phyloP scores from a whole-genome alignment of 2,113 vertebrate genomes.

The Eptesicus fuscus region DNA sequence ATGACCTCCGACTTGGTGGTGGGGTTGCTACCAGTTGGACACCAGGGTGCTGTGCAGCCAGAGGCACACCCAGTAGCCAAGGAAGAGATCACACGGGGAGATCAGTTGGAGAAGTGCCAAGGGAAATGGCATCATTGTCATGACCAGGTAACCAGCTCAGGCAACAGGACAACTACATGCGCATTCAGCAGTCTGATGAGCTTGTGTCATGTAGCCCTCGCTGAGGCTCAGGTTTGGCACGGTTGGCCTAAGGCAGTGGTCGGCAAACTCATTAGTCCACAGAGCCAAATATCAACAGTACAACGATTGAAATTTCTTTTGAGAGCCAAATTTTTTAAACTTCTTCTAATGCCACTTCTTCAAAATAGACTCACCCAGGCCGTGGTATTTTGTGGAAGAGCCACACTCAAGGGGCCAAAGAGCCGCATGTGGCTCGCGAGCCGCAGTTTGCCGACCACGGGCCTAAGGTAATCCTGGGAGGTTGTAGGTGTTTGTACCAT shows the following conservation, averaged over 20 bases:
- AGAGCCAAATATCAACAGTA: too few species aligned
- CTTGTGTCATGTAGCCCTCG: background rate
- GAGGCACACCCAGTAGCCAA: background rate
- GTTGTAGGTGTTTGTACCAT: background rate
- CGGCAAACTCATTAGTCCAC: too few species aligned
- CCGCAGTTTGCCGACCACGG: background rate
- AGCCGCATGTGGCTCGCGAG: too few species aligned
- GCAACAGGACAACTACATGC: background rate
- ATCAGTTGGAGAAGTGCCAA: background rate
- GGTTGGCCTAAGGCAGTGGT: background rate
- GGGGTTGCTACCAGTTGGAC: background rate
- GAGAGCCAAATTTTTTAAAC: too few species aligned
- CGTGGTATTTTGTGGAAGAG: too few species aligned
- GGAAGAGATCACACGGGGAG: background rate
- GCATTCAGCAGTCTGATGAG: background rate
- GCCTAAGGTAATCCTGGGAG: background rate
- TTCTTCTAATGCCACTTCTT: too few species aligned
- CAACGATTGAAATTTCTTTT: too few species aligned
- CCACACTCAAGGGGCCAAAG: too few species aligned
- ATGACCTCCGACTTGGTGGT: background rate
- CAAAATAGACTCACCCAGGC: too few species aligned
- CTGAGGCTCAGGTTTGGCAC: background rate
- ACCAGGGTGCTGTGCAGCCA: background rate
- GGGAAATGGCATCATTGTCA: background rate
- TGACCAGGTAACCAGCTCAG: background rate